Base-by-base conservation (phyloP, 2,113 vertebrate species). In the Alosa alosa region DNA sequence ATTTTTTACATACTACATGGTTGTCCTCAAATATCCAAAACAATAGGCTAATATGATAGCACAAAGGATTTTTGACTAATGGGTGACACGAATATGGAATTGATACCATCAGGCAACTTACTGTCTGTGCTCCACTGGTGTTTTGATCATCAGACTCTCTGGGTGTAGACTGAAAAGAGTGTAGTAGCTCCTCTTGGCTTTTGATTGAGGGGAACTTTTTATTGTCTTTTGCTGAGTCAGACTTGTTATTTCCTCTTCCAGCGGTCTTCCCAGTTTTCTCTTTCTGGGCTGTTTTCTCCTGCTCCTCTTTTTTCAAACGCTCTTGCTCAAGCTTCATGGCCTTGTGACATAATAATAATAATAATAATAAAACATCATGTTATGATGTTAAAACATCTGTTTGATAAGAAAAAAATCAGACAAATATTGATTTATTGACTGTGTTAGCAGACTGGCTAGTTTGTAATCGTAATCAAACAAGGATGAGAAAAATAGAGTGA, bases 251-350 rank as follows among this genome's bases (percentile, higher is more conserved):
- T 5, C 82, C 86, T 90, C 31, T 88, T 78, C 31, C 60, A 52
- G 44, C 86, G 84, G 57, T 64, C 86, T 91, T 93, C 93, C 86
- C 87, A 39, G 11, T 18, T 78, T 78, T 78, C 18, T 36, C 72
- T 36, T 78, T 78, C 72, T 36, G 39, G 18, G 11, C 72, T 41
- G 83, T 91, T 82, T 88, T 90, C 39, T 90, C 89, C 89, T 95
- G 96, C 60, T 90, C 95, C 81, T 89, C 89, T 89, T 94, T 93
- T 60, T 84, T 93, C 68, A 90, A 64, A 44, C 88, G 81, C 31
- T 95, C 91, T 84, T 95, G 95, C 45, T 95, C 94, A 72, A 93
- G 88, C 88, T 96, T 96, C 95, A 95, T 96, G 18, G 96, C 96
- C 96, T 97, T 44, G 18, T 52, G 41, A 8, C 72, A 36, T 36